Conservation (phyloP, 2,888 invertebrate species). For the Stenodera caucasica region DNA sequence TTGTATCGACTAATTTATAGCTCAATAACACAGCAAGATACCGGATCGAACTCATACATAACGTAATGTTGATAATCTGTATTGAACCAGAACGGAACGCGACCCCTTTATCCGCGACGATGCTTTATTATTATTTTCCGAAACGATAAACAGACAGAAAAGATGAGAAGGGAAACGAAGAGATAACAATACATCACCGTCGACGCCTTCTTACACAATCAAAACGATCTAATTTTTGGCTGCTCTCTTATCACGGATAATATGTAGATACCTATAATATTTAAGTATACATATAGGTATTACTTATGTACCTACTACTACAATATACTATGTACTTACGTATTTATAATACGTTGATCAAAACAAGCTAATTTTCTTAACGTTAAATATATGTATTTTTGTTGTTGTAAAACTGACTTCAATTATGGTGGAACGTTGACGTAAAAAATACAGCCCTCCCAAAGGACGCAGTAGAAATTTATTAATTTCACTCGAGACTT, state of each 20-base stretch:
- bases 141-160: slow-evolving; percentile 24
- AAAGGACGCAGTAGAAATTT: background rate
- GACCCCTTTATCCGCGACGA: slow-evolving; percentile 30
- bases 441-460: background rate
- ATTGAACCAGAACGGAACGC: slow-evolving; percentile 42
- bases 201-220: slow-evolving; percentile 8
- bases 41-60: slow-evolving; percentile 47
- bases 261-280: too few species aligned
- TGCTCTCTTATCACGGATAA: too few species aligned
- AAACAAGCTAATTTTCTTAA: slow-evolving; percentile 2
- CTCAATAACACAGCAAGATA: slow-evolving; percentile 51
- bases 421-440: background rate
- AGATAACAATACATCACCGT: background rate
- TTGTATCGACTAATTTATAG: slow-evolving; percentile 52
- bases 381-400: background rate
- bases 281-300: too few species aligned
- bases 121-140: slow-evolving; percentile 34
- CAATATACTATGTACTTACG: too few species aligned
- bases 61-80: slow-evolving; percentile 51
- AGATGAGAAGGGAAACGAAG: background rate
- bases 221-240: slow-evolving; percentile 5
- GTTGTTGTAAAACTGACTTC: background rate
- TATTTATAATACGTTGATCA: background rate
- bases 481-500: background rate
- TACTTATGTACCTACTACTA: too few species aligned